Evolutionary conservation across 2,888 invertebrate genomes (phyloP).

Genomic region (Thymelicus sylvestris): DNA sequence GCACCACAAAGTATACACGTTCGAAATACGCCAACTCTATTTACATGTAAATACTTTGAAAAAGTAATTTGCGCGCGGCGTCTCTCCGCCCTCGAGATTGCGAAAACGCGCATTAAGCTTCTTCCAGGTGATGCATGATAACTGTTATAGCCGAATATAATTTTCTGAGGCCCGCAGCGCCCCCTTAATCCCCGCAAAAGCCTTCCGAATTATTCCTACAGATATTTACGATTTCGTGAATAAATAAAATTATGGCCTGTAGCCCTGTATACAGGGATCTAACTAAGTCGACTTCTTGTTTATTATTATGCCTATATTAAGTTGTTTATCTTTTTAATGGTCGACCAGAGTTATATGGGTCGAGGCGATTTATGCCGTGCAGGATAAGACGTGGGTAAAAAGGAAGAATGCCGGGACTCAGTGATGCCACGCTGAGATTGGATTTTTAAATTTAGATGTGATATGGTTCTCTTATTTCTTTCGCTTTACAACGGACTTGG

Average conservation of each 20-base stretch:
- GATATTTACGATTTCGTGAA: slow-evolving; percentile 84
- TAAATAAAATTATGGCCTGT: slow-evolving; percentile 81
- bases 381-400: slow-evolving; percentile 76
- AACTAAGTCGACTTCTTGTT: slow-evolving; percentile 76
- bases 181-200: slow-evolving; percentile 83
- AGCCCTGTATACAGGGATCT: slow-evolving; percentile 67
- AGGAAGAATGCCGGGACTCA: slow-evolving; percentile 70
- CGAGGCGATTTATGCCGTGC: slow-evolving; percentile 74
- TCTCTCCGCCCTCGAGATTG: slow-evolving; percentile 82
- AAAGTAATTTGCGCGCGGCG: slow-evolving; percentile 81
- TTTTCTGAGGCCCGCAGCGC: slow-evolving; percentile 82
- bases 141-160: slow-evolving; percentile 85
- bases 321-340: slow-evolving; percentile 85
- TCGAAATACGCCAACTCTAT: slow-evolving; percentile 71
- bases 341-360: slow-evolving; percentile 79
- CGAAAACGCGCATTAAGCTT: slow-evolving; percentile 82
- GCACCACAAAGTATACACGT: slow-evolving; percentile 62
- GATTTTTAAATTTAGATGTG: slow-evolving; percentile 82
- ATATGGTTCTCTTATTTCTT: slow-evolving; percentile 65
- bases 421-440: slow-evolving; percentile 76
- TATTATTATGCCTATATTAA: slow-evolving; percentile 84
- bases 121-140: slow-evolving; percentile 84
- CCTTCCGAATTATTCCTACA: slow-evolving; percentile 82
- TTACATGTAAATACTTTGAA: slow-evolving; percentile 85
- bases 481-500: slow-evolving; percentile 43